Evolutionary conservation across 2,113 vertebrate species (phyloP).

Genomic region (Lipophrys pholis): DNA sequence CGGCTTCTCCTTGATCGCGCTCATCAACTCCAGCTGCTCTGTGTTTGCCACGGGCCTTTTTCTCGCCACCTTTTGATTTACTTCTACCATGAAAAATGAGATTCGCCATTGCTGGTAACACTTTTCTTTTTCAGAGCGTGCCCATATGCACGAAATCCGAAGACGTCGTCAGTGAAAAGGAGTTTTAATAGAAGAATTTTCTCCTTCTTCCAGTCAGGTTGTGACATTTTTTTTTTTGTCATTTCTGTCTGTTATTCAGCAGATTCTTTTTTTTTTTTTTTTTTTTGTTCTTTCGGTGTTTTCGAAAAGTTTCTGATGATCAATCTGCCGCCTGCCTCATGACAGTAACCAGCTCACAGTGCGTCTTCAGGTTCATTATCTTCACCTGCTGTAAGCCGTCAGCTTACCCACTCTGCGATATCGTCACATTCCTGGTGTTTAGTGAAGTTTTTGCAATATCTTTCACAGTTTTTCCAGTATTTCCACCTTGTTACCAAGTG

Average conservation of each 20-base stretch:
- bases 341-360: not conserved
- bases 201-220: not conserved
- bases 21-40: conserved; percentile 26
- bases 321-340: not conserved
- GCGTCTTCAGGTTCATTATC: not conserved
- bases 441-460: no score
- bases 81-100: conserved; percentile 2
- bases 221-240: not conserved
- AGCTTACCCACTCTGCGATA: not conserved
- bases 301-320: not conserved
- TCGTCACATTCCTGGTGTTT: no score
- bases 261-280: not conserved
- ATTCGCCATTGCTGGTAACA: not conserved
- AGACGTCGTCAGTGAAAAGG: not conserved
- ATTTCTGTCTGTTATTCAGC: not conserved
- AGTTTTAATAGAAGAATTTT: no score
- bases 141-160: not conserved
- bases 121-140: not conserved
- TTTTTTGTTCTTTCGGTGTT: not conserved
- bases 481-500: no score
- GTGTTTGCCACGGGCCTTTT: conserved; percentile 16
- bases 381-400: not conserved
- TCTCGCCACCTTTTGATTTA: conserved; percentile 1
- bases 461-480: no score
- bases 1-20: conserved; percentile 16